These are phyloP conservation scores for Tenrec ecaudatus DNA, from an alignment of 2,113 vertebrate genomes.

Conservation along the genomic window DNA sequence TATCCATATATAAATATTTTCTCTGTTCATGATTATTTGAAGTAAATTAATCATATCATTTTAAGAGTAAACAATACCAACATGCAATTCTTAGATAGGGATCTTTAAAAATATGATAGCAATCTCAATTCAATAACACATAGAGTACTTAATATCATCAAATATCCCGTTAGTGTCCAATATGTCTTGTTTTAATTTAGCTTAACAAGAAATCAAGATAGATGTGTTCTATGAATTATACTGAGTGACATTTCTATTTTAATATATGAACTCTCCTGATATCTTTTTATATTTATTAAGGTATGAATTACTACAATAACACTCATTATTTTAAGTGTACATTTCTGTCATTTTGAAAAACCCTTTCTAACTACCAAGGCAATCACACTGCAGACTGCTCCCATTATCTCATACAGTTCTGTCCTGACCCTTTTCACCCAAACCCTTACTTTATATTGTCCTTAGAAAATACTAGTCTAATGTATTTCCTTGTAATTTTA, in stretches of 20 bases:
- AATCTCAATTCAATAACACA: neutral
- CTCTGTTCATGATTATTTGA: neutral
- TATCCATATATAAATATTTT: no score
- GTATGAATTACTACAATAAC: no score
- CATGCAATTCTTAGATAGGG: neutral
- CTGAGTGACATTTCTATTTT: neutral
- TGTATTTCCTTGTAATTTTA: no score
- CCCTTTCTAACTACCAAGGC: no score
- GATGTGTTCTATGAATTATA: neutral
- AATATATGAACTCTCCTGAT: neutral
- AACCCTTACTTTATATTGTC: no score
- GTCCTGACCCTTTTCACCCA: no score
- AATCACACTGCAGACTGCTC: no score
- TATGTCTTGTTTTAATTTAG: neutral
- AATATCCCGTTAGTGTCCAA: constrained; percentile 10
- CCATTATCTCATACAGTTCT: no score
- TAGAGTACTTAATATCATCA: constrained; percentile 25
- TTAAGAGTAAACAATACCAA: neutral
- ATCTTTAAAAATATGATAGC: neutral
- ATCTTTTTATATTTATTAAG: no score
- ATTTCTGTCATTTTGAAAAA: no score
- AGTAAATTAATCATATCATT: constrained; percentile 28
- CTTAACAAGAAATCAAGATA: neutral
- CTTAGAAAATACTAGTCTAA: no score
- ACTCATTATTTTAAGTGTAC: no score